Evolutionary conservation across 2,797 vertebrate species (phyloP).

Genomic region (Sciaenops ocellatus): DNA sequence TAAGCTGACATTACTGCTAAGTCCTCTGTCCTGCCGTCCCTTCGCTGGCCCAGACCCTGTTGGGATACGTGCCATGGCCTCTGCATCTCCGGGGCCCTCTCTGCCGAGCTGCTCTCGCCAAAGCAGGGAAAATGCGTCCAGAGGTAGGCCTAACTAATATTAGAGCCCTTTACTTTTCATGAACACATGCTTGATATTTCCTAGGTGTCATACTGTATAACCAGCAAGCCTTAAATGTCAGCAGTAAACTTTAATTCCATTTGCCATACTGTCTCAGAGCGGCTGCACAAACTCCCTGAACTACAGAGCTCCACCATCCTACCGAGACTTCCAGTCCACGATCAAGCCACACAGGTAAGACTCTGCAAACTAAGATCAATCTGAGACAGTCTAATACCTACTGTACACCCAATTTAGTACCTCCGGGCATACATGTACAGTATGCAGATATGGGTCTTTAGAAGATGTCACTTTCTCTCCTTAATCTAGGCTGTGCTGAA

Average conservation of each 20-base stretch:
- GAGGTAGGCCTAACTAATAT: constrained; percentile 7
- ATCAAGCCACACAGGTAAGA: constrained; percentile 45
- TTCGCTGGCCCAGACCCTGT: not conserved
- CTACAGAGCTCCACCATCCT: not conserved
- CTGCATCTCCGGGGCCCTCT: not conserved
- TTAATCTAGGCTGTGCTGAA: constrained; percentile 84
- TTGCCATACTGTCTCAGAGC: constrained; percentile 32
- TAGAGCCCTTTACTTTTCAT: not conserved
- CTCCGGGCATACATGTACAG: not conserved
- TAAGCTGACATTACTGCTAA: not conserved
- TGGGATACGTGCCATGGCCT: constrained; percentile 32
- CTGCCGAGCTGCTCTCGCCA: not conserved
- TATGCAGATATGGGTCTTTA: not conserved
- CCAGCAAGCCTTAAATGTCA: too few species aligned
- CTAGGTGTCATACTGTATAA: not conserved
- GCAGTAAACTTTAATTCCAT: not conserved
- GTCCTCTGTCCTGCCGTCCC: not conserved
- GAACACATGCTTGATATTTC: not conserved
- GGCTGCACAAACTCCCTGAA: constrained; percentile 27
- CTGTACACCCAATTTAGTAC: not conserved
- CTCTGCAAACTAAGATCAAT: not conserved
- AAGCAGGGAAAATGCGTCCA: constrained; percentile 6
- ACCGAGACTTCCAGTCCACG: constrained; percentile 40
- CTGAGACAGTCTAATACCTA: not conserved
- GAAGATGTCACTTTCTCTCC: constrained; percentile 8